Evolutionary conservation across 2,888 invertebrate species (phyloP).

Genomic region (Acholoe squamosa): DNA sequence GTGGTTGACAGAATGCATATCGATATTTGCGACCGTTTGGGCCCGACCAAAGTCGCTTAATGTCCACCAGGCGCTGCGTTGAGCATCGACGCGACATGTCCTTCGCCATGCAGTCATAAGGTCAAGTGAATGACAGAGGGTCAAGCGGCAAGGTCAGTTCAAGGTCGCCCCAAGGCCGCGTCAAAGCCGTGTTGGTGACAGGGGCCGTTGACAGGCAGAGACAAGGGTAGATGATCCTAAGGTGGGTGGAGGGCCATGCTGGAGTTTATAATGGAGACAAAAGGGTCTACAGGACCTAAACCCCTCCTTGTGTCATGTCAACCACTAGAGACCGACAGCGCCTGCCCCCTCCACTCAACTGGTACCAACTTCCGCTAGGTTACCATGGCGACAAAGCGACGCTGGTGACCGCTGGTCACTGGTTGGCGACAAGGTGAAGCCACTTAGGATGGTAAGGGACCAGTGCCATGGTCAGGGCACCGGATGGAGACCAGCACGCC

Average conservation of each 20-base stretch:
- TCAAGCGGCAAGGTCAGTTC: slow-evolving; percentile 54
- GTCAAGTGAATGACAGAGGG: slow-evolving; percentile 61
- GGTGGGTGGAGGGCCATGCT: background rate
- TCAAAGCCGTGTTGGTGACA: slow-evolving; percentile 58
- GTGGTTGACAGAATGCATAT: slow-evolving; percentile 46
- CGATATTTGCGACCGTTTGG: slow-evolving; percentile 15
- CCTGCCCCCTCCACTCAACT: slow-evolving; percentile 22
- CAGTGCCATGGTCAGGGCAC: background rate
- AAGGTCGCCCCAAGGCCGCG: slow-evolving; percentile 16
- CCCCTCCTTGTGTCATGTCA: background rate
- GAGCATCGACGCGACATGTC: background rate
- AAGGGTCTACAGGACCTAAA: background rate
- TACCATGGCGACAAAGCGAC: slow-evolving; percentile 33
- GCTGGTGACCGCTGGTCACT: slow-evolving; percentile 20
- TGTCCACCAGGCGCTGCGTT: background rate
- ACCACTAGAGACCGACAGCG: background rate
- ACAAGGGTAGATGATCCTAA: background rate
- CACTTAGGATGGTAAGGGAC: background rate
- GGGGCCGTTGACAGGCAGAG: slow-evolving; percentile 30
- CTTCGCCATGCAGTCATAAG: slow-evolving; percentile 22
- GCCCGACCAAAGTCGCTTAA: slow-evolving; percentile 44
- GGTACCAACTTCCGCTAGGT: slow-evolving; percentile 3
- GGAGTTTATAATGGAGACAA: slow-evolving; percentile 37
- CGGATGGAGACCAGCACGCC: background rate
- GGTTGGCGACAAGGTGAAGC: background rate